These are phyloP conservation scores for Amblyornis subalaris DNA, from an alignment of 2,113 vertebrate genomes.

Conservation along the genomic window DNA sequence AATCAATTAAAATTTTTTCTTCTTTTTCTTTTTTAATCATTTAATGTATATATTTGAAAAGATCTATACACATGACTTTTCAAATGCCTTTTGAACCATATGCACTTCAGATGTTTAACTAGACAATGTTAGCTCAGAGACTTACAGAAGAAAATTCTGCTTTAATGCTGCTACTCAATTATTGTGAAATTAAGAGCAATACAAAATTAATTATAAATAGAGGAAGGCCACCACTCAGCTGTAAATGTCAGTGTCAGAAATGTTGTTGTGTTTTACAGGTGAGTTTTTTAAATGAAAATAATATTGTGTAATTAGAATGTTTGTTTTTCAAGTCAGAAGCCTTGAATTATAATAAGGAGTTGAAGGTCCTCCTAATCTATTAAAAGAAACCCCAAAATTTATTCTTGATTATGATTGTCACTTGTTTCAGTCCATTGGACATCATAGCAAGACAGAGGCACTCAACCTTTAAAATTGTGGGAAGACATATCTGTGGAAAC, in stretches of 20 bases:
- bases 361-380: not conserved
- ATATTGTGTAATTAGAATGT: not conserved
- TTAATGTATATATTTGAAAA: not conserved
- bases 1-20: not conserved
- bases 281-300: not conserved
- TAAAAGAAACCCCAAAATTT: not conserved
- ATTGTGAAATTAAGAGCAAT: not conserved
- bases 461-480: not conserved
- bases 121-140: not conserved
- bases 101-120: not conserved
- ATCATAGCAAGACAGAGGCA: not conserved
- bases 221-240: not conserved
- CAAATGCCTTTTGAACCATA: not conserved
- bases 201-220: not conserved
- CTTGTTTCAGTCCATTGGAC: not conserved
- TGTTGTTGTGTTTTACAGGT: not conserved
- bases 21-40: not conserved
- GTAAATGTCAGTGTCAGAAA: not conserved
- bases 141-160: not conserved
- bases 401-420: not conserved
- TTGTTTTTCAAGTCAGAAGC: not conserved
- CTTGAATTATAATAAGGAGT: not conserved
- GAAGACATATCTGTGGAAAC: not conserved
- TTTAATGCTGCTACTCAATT: not conserved
- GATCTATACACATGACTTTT: not conserved